A percentile compares a stretch with the other conserved stretches of the same genome.
These are phyloP conservation scores for Anguilla japonica DNA, from an alignment of 2,113 vertebrate genomes.

Conservation along the genomic window DNA sequence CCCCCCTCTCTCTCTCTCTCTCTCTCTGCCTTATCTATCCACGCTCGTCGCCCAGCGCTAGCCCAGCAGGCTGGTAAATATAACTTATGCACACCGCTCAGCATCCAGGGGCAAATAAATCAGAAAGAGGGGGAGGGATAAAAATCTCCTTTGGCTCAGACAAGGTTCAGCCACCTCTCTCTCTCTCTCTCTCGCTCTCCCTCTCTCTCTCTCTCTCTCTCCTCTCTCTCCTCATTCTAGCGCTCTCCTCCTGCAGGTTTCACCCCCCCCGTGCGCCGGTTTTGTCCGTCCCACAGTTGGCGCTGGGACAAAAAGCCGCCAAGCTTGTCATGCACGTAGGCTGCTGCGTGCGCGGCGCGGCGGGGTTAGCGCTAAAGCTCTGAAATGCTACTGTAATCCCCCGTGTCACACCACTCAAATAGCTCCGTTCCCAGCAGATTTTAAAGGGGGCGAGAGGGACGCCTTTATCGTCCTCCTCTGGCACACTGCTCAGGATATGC, in stretches of 20 bases:
- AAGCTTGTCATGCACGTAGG: conserved; percentile 81
- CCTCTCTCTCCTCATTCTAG: conserved; percentile 25
- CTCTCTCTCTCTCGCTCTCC: conserved; percentile 24
- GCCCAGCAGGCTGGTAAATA: neutral
- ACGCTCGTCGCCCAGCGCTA: neutral
- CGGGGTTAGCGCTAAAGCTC: conserved; percentile 56
- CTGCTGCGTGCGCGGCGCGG: conserved; percentile 65
- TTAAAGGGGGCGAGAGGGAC: conserved; percentile 42
- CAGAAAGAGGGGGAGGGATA: neutral
- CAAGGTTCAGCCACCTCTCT: conserved; percentile 8
- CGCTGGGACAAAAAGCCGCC: conserved; percentile 84
- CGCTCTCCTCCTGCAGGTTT: conserved; percentile 47
- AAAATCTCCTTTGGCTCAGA: neutral
- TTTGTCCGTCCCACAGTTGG: conserved; percentile 77
- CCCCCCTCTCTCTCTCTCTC: conserved; percentile 29
- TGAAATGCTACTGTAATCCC: conserved; percentile 66
- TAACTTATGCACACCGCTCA: neutral
- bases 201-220: conserved; percentile 28
- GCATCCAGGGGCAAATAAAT: neutral
- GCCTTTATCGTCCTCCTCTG: conserved; percentile 9
- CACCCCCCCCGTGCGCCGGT: conserved; percentile 54
- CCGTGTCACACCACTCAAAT: conserved; percentile 61
- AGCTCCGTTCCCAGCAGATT: conserved; percentile 59
- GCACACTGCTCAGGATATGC: neutral
- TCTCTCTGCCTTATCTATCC: neutral